These are phyloP conservation scores for Mastigias papua DNA, from an alignment of 30 jellyfish, hydroid and myxozoan genomes.

Conservation along the genomic window DNA sequence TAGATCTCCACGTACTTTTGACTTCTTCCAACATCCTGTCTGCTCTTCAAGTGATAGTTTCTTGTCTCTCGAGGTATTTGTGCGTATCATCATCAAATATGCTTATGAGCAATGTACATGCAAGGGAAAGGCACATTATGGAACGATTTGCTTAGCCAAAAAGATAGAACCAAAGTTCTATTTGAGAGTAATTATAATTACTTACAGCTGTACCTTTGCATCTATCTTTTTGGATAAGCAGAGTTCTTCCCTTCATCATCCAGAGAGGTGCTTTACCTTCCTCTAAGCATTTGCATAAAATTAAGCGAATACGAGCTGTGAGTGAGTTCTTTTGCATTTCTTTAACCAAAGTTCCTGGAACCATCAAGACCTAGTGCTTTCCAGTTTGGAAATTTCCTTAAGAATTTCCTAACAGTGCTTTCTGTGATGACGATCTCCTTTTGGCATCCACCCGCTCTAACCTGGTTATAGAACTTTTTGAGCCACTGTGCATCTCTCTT, in stretches of 20 bases:
- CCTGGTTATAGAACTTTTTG: background rate
- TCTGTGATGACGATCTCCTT: background rate
- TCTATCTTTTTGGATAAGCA: background rate
- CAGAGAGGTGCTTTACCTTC: background rate
- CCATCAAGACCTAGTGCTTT: conserved; percentile 17
- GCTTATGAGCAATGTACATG: background rate
- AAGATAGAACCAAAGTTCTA: too few species aligned
- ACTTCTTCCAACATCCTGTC: background rate
- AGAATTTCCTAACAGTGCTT: background rate
- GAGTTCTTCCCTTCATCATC: background rate
- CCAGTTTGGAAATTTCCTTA: background rate
- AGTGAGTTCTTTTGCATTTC: background rate
- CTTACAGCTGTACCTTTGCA: too few species aligned
- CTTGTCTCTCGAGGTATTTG: background rate
- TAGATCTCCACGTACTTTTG: background rate
- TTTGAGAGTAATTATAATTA: background rate
- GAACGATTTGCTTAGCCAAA: too few species aligned
- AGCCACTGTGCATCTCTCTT: conserved; percentile 8
- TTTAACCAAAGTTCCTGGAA: conserved; percentile 6
- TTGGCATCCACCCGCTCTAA: background rate
- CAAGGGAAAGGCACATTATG: conserved; percentile 4
- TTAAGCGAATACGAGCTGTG: background rate
- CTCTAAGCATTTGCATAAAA: background rate
- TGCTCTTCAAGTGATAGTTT: background rate
- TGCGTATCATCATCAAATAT: background rate